Base-by-base conservation (phyloP, 1,140 invertebrate genomes). In the Oncopodura yosiiana region DNA sequence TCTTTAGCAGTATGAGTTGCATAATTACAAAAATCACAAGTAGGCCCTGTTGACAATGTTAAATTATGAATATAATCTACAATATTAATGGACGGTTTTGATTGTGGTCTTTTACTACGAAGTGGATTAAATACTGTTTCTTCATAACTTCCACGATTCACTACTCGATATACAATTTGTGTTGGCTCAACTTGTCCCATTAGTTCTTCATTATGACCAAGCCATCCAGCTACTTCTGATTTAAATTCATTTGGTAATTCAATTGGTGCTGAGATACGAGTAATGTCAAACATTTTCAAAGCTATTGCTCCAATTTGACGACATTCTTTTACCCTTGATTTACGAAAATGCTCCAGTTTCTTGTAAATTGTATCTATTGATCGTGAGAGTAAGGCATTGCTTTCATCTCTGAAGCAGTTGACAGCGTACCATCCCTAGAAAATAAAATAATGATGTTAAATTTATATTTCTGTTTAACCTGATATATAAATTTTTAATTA, bases 91-190 rank as follows among this genome's bases (percentile, higher is more conserved):
- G 23, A 9, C 21, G 51, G 39, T 51, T 55, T 61, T 24, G 54
- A 42, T 2, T 34, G 45, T 23, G 72, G 71, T 14, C 72, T 61
- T 55, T 69, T 70, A n/a, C 68, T 65, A 29, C 72, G 62, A 0
- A 73, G 53, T 29, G 69, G 67, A 58, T 74, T 74, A 59, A 66
- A 73, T 14, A 71, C 59, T 32, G 68, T 69, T 43, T 72, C 64
- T 59, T 74, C 71, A 53, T 58, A 51, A 12, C 67, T 71, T 30
- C 65, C 68, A 37, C 65, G 58, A 54, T 69, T 72, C n/a, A 66
- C 61, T 6, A 73, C 61, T 60, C 66, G 62, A 8, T 69, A 62
- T 24, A 73, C 36, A 53, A 58, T 62, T 68, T 70, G 51, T 57
- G 62, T 21, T 60, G 30, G 0, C 39, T 30, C 2, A 64, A 39